phyloP scores from a whole-genome alignment of 2,888 invertebrate species.

The Pachydiplax longipennis region DNA sequence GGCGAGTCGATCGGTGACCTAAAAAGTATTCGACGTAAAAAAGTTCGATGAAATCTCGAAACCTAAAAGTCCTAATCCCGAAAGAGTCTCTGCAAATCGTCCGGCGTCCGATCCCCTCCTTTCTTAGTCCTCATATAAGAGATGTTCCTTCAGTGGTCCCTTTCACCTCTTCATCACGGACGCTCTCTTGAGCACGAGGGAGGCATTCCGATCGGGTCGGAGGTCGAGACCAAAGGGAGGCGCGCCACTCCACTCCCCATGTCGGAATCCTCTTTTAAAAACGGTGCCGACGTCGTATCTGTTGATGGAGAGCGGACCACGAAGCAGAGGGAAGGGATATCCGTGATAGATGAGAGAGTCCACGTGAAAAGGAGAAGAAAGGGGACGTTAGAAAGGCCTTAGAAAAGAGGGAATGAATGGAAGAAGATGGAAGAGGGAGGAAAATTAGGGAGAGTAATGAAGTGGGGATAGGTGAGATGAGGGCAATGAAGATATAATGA shows the following conservation, averaged over 20 bases:
- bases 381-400: not conserved
- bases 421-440: not conserved
- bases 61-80: too few relatives aligned
- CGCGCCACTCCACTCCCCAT: not conserved
- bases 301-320: slow-evolving; percentile 13
- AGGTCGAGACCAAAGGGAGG: slow-evolving; percentile 39
- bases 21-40: too few relatives aligned
- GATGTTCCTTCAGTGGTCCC: not conserved
- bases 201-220: slow-evolving; percentile 28
- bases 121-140: not conserved
- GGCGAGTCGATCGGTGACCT: too few relatives aligned
- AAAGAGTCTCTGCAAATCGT: not conserved
- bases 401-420: not conserved
- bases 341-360: not conserved
- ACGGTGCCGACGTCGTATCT: not conserved
- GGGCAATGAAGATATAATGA: not conserved
- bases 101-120: not conserved
- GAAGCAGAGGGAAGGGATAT: not conserved
- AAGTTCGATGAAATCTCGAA: too few relatives aligned
- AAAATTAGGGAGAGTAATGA: not conserved
- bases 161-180: slow-evolving; percentile 35
- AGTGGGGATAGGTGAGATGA: not conserved
- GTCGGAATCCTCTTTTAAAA: slow-evolving; percentile 3
- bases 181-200: not conserved
- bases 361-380: not conserved